Evolutionary conservation across 2,113 vertebrate species (phyloP).

Genomic region (Anoplopoma fimbria): DNA sequence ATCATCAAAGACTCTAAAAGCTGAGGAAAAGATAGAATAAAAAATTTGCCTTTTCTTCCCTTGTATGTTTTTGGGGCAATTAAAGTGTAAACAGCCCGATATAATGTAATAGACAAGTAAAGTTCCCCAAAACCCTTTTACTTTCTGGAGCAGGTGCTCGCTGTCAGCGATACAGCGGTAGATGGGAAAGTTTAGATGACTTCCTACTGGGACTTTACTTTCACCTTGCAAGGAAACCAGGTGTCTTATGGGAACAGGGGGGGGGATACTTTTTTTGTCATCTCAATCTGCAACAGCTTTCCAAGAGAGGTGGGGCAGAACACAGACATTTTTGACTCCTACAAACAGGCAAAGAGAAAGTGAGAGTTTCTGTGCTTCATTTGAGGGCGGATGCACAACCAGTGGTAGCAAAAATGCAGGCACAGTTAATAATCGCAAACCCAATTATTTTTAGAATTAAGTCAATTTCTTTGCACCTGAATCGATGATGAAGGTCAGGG

Average conservation of each 20-base stretch:
- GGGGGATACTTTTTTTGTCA: no score
- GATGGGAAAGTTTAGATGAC: constrained; percentile 50
- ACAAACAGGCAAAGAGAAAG: no score
- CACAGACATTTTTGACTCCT: no score
- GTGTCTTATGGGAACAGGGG: constrained; percentile 24
- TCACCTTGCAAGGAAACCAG: constrained; percentile 52
- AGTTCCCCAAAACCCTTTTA: constrained; percentile 20
- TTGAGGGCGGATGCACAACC: no score
- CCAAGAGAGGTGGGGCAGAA: constrained; percentile 5
- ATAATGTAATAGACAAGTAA: neutral
- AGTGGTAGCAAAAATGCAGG: no score
- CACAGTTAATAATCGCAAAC: no score
- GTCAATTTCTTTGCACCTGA: no score
- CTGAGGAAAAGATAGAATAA: neutral
- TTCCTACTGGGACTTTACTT: constrained; percentile 39
- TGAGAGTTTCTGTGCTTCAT: no score
- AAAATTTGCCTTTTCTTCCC: neutral
- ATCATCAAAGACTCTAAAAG: neutral
- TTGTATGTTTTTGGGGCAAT: neutral
- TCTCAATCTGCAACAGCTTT: constrained; percentile 41
- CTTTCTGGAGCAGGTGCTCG: constrained; percentile 32
- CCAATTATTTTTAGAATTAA: no score
- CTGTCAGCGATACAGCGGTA: constrained; percentile 39
- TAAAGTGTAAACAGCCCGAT: neutral
- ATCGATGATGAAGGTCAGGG: no score